phyloP scores from a whole-genome alignment of 2,797 vertebrate species.

The Lycodopsis pacificus region DNA sequence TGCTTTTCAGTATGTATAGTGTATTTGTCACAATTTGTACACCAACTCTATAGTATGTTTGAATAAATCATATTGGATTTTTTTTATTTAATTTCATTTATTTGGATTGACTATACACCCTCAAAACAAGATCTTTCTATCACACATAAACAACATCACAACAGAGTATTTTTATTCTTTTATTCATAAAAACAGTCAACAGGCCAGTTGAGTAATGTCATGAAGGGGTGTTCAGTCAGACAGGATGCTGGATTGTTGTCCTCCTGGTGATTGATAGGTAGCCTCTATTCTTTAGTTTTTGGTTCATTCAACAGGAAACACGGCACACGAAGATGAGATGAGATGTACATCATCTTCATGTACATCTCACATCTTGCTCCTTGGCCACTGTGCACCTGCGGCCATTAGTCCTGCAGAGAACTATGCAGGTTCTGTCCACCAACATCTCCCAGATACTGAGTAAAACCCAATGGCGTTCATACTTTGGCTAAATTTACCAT shows the following conservation, averaged over 20 bases:
- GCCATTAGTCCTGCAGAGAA: slow-evolving; percentile 10
- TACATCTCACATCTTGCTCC: slow-evolving; percentile 28
- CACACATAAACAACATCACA: slow-evolving; percentile 10
- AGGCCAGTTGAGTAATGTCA: slow-evolving; percentile 71
- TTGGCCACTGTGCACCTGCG: slow-evolving; percentile 20
- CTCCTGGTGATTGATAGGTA: slow-evolving; percentile 70
- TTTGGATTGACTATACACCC: not conserved
- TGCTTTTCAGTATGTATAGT: slow-evolving; percentile 1
- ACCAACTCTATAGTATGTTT: slow-evolving; percentile 12
- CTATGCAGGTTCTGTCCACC: slow-evolving; percentile 25
- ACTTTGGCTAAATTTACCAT: slow-evolving; percentile 69
- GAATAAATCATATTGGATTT: slow-evolving; percentile 27
- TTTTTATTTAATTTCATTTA: not conserved
- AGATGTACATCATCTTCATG: slow-evolving; percentile 14
- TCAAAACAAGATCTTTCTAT: not conserved
- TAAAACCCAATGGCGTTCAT: slow-evolving; percentile 47
- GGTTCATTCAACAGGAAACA: slow-evolving; percentile 66
- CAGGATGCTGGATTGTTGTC: slow-evolving; percentile 67
- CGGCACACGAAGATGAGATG: slow-evolving; percentile 27
- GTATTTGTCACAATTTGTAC: not conserved
- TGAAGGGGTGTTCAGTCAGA: slow-evolving; percentile 63
- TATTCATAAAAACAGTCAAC: slow-evolving; percentile 80
- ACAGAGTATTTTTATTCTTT: slow-evolving; percentile 36
- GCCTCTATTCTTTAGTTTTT: slow-evolving; percentile 68
- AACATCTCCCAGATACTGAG: slow-evolving; percentile 43